Base-by-base conservation (phyloP, 2,113 vertebrate species). In the Baryphthengus martii region DNA sequence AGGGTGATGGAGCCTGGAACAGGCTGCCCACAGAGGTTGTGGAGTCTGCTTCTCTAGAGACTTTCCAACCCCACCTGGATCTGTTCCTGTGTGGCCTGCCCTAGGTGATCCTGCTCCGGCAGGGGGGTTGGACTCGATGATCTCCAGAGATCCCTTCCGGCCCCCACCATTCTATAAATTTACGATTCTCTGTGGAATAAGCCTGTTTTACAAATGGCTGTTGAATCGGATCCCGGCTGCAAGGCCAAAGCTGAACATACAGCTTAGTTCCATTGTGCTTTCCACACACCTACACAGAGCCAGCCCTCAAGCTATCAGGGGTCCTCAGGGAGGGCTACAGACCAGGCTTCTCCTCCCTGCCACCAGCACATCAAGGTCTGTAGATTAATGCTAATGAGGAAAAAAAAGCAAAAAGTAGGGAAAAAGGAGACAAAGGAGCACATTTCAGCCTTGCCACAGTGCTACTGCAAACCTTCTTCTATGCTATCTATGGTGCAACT, bases 131-230 rank as follows among this genome's bases (percentile, higher is more conserved):
- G n/a, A n/a, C n/a, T n/a, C n/a, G n/a, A n/a, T n/a, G n/a, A n/a
- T n/a, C n/a, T n/a, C n/a, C n/a, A n/a, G n/a, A n/a, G n/a, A n/a
- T n/a, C n/a, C n/a, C n/a, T n/a, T n/a, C n/a, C n/a, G n/a, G n/a
- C n/a, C n/a, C n/a, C n/a, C n/a, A n/a, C n/a, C n/a, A n/a, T n/a
- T n/a, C n/a, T n/a, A n/a, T n/a, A n/a, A n/a, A n/a, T n/a, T n/a
- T n/a, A n/a, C n/a, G n/a, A n/a, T n/a, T n/a, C n/a, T n/a, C n/a
- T 23, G 6, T n/a, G 18, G 13, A 94, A 68, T 11, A 78, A 74
- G 1, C 8, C 23, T 0, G 1, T 31, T 31, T 67, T 11, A 35
- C 39, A 85, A 67, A 0, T 0, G 0, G 18, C 26, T 82, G 21
- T 37, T 79, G 65, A 85, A 85, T 72, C 2, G 0, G 7, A 56